Conservation (phyloP, 1,140 invertebrate species). For the Diploscapter pachys region DNA sequence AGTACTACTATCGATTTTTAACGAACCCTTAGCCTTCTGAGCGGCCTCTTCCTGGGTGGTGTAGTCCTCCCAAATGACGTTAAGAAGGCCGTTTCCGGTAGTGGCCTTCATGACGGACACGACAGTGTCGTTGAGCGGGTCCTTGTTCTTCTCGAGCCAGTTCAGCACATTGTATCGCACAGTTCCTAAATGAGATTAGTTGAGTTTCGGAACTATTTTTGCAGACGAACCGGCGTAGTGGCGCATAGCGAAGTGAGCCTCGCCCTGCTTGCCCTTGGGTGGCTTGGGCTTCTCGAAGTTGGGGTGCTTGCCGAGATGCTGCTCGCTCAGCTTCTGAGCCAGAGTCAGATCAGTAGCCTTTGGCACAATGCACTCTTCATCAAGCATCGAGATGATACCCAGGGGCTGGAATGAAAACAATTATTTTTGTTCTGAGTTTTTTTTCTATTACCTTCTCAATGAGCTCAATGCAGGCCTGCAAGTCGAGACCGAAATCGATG, state of each 20-base stretch:
- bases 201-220: too few species aligned
- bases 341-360: conserved; percentile 98
- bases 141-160: conserved; percentile 99
- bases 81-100: conserved; percentile 42
- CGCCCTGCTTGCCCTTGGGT: conserved; percentile 86
- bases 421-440: conserved; percentile 16
- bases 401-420: conserved; percentile 74
- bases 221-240: conserved; percentile 78
- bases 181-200: conserved; percentile 1
- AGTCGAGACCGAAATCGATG: conserved; percentile 99
- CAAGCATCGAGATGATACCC: conserved; percentile 99
- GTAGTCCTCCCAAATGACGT: conserved; percentile 55
- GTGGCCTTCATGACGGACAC: conserved; percentile 76
- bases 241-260: conserved; percentile 94
- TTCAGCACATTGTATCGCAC: conserved; percentile 95
- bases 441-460: conserved; percentile 86
- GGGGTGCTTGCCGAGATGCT: conserved; percentile 85
- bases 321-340: conserved; percentile 93
- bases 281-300: conserved; percentile 81
- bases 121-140: conserved; percentile 96
- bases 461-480: conserved; percentile 94
- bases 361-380: conserved; percentile 99
- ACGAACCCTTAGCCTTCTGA: conserved; percentile 46
- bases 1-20: conserved; percentile 17
- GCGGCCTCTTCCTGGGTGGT: conserved; percentile 59